phyloP scores from a whole-genome alignment of 1,140 invertebrate species.

The Planococcus citri region DNA sequence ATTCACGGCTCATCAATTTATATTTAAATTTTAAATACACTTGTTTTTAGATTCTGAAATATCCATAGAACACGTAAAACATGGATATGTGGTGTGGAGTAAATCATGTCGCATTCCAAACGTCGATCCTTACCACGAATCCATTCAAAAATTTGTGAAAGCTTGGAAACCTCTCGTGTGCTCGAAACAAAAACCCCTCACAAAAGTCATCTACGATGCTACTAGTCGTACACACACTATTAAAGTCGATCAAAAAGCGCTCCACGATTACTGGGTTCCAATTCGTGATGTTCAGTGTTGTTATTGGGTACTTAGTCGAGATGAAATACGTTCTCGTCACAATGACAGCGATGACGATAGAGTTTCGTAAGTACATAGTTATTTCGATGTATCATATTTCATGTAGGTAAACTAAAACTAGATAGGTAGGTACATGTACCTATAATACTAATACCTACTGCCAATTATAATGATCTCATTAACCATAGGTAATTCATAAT shows the following conservation, averaged over 20 bases:
- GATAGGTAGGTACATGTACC: background rate
- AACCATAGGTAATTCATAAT: too few species aligned
- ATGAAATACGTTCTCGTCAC: background rate
- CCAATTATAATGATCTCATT: too few species aligned
- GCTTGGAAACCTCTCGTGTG: constrained; percentile 45
- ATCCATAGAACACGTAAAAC: constrained; percentile 22
- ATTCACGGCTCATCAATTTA: too few species aligned
- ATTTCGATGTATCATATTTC: background rate
- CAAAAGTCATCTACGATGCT: constrained; percentile 25
- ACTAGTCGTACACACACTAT: constrained; percentile 10
- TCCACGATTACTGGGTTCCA: background rate
- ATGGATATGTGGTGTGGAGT: constrained; percentile 51
- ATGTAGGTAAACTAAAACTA: background rate
- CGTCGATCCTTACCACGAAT: constrained; percentile 49
- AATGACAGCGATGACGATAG: constrained; percentile 22
- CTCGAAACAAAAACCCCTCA: constrained; percentile 37
- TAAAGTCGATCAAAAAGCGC: background rate
- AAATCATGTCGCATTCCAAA: constrained; percentile 53
- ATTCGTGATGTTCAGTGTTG: constrained; percentile 21
- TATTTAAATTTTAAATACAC: too few species aligned
- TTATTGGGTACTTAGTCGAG: constrained; percentile 21
- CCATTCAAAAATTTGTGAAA: constrained; percentile 46
- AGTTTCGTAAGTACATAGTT: constrained; percentile 6
- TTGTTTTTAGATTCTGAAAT: background rate
- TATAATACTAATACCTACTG: too few species aligned